Base-by-base conservation (phyloP, 2,888 invertebrate genomes). In the Teinopalpus imperialis region DNA sequence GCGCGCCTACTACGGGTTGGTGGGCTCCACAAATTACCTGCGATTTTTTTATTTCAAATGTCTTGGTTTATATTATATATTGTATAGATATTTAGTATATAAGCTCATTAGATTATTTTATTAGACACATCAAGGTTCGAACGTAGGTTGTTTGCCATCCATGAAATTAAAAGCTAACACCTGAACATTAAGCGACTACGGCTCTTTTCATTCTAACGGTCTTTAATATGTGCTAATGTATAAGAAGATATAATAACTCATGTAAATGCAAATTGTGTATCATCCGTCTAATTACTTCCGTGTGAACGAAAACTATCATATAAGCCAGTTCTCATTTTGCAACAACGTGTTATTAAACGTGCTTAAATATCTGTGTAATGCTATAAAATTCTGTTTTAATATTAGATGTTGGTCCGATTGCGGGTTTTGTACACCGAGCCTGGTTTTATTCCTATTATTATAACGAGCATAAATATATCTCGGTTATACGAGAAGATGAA, bases 131-230 rank as follows among this genome's bases (percentile, higher is more conserved):
- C n/a, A n/a, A n/a, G n/a, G n/a, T n/a, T n/a, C n/a, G n/a, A n/a
- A n/a, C n/a, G n/a, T n/a, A n/a, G n/a, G n/a, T n/a, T n/a, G n/a
- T n/a, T n/a, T n/a, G n/a, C n/a, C n/a, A n/a, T n/a, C n/a, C n/a
- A n/a, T n/a, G n/a, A n/a, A n/a, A n/a, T n/a, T n/a, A n/a, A n/a
- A n/a, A n/a, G n/a, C n/a, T n/a, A n/a, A n/a, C n/a, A n/a, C n/a
- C n/a, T n/a, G n/a, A n/a, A n/a, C n/a, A n/a, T n/a, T n/a, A n/a
- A n/a, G n/a, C n/a, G n/a, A n/a, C n/a, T n/a, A n/a, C n/a, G n/a
- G n/a, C n/a, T n/a, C n/a, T n/a, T n/a, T n/a, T n/a, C n/a, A n/a
- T 26, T 46, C 29, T 58, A 59, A 56, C 57, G 56, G 53, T 48
- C 18, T 49, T 49, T 49, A 46, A 52, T 24, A 49, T 45, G 49